Base-by-base conservation (phyloP, 2,113 vertebrate species). In the Maccullochella peelii region DNA sequence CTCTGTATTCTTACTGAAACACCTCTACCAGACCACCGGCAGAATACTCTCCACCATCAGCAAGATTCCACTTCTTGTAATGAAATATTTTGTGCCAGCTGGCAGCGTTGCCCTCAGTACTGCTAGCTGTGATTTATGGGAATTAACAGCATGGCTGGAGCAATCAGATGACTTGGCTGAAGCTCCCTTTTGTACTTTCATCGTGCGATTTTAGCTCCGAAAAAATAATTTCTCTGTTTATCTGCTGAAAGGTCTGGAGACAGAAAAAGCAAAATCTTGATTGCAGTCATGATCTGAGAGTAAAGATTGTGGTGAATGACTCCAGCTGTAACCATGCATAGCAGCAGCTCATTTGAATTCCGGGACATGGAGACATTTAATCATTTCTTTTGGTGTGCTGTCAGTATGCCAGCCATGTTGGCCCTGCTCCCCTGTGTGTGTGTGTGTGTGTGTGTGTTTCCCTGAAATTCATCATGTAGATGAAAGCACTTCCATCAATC, bases 1-100 rank as follows among this genome's bases (percentile, higher is more conserved):
- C 10, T 16, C 6, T 47, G 14, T 69, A 33, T 66, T 68, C n/a
- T 72, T 27, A 30, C 80, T 38, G 38, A 62, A 30, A 68, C 79
- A 77, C 77, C 21, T 79, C 54, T 0, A 20, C n/a, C 20, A 36
- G n/a, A 52, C 44, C 21, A 6, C 61, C 16, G 2, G 21, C 73
- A 68, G 47, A 77, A 44, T 18, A 80, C 78, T 82, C 54, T 84
- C 79, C 87, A 59, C 42, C 87, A 80, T 91, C 93, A 93, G 89
- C 92, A 86, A 80, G 59, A 82, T 54, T 72, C 70, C 85, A 93
- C 90, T 94, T 65, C 69, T 72, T 72, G 44, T 93, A 91, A 93
- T 94, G 79, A 93, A 91, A 77, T 14, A 18, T 55, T 67, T 74
- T 33, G 47, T 82, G 92, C 93, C 93, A 94, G 90, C 89, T 95